These are phyloP conservation scores for Acrocephalus scirpaceus DNA, from an alignment of 2,797 vertebrate species.

Conservation along the genomic window DNA sequence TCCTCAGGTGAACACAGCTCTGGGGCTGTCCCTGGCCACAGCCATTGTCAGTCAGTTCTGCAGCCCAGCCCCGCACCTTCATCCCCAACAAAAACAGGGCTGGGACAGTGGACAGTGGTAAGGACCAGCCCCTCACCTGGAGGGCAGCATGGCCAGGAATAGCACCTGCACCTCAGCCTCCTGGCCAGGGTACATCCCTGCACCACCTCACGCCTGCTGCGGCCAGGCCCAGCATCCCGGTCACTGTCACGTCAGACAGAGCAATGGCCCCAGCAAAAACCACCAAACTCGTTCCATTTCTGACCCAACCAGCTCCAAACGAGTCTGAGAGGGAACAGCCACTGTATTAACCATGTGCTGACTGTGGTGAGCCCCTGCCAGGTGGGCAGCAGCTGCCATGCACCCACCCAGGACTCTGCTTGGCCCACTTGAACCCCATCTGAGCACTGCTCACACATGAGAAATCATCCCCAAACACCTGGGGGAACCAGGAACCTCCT, in stretches of 20 bases:
- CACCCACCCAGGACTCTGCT: rapidly evolving
- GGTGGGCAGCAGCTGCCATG: not conserved
- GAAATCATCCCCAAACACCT: rapidly evolving
- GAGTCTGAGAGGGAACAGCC: not conserved
- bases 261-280: not conserved
- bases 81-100: not conserved
- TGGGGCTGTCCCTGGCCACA: not conserved
- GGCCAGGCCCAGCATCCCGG: not conserved
- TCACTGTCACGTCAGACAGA: constrained; percentile 34
- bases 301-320: constrained; percentile 37
- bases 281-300: constrained; percentile 53
- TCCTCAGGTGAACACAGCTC: not conserved
- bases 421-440: not conserved
- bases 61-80: rapidly evolving
- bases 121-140: not conserved
- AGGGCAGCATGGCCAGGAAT: not conserved
- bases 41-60: not conserved
- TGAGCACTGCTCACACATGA: rapidly evolving
- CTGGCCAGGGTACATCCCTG: not conserved
- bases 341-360: not conserved
- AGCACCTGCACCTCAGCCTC: not conserved
- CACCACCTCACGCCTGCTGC: rapidly evolving
- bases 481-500: not conserved
- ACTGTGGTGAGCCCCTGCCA: not conserved
- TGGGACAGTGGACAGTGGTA: not conserved